These are phyloP conservation scores for Melanotaenia pygmaea DNA, from an alignment of 2,797 vertebrate genomes.

Conservation along the genomic window DNA sequence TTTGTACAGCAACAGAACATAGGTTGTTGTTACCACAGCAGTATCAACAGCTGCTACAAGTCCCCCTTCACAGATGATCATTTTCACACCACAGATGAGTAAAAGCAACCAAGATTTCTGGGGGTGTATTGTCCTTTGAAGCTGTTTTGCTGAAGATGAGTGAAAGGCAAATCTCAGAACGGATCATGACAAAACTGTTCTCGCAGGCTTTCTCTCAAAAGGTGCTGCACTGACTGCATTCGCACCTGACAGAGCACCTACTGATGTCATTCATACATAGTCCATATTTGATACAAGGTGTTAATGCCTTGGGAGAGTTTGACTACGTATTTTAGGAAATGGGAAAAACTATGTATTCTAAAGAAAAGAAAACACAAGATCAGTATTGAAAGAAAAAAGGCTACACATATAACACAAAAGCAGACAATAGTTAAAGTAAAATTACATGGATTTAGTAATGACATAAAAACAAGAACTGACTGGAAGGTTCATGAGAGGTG, in stretches of 20 bases:
- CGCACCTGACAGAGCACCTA: conserved; percentile 10
- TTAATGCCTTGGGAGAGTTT: neutral
- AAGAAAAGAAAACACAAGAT: neutral
- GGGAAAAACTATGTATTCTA: neutral
- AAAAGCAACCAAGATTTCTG: conserved; percentile 41
- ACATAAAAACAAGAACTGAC: conserved; percentile 11
- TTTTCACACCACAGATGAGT: conserved; percentile 28
- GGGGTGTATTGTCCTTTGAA: conserved; percentile 25
- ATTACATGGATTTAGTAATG: conserved; percentile 30
- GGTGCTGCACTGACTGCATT: conserved; percentile 7
- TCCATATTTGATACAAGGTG: neutral
- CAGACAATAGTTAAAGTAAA: conserved; percentile 1
- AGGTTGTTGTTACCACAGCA: conserved; percentile 44
- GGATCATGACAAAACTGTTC: neutral
- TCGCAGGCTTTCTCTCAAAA: conserved; percentile 20
- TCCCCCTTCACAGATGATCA: conserved; percentile 20
- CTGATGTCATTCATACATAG: conserved; percentile 1
- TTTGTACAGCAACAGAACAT: conserved; percentile 29
- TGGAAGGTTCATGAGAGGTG: conserved; percentile 24
- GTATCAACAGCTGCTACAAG: conserved; percentile 44
- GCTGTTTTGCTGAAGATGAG: conserved; percentile 20
- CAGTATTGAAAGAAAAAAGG: neutral
- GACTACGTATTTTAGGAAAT: neutral
- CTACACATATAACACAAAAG: neutral
- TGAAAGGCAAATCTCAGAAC: conserved; percentile 32